phyloP scores from a whole-genome alignment of 2,113 vertebrate genomes.

The Speoplatyrhinus poulsoni region DNA sequence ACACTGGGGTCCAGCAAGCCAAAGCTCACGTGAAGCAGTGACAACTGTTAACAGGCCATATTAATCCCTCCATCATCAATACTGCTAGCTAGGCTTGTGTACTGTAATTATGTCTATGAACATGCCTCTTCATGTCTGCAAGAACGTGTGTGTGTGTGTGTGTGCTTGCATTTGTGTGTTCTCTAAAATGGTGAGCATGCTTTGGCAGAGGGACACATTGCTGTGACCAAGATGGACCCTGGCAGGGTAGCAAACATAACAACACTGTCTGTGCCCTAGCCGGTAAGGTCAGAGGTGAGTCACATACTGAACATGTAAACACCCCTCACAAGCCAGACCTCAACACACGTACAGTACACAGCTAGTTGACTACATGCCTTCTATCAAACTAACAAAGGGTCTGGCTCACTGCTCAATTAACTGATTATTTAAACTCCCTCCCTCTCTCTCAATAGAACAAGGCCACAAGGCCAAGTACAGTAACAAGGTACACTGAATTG shows the following conservation, averaged over 20 bases:
- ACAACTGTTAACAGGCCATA: slow-evolving; percentile 55
- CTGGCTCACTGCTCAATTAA: too few relatives aligned
- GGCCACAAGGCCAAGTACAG: background rate
- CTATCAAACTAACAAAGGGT: too few relatives aligned
- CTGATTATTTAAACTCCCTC: too few relatives aligned
- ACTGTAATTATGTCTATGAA: background rate
- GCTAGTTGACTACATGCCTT: background rate
- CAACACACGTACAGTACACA: background rate
- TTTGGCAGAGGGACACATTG: slow-evolving; percentile 31
- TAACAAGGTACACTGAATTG: background rate
- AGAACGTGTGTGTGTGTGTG: background rate
- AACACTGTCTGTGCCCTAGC: slow-evolving; percentile 15
- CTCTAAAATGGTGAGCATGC: slow-evolving; percentile 14
- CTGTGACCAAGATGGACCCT: slow-evolving; percentile 8
- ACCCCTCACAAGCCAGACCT: background rate
- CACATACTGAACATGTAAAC: slow-evolving; percentile 22
- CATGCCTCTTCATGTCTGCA: background rate
- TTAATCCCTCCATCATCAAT: slow-evolving; percentile 54
- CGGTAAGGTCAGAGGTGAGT: slow-evolving; percentile 33
- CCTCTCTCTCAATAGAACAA: too few relatives aligned
- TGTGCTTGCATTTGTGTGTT: slow-evolving; percentile 16
- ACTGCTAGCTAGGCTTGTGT: slow-evolving; percentile 43
- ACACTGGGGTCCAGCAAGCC: slow-evolving; percentile 46
- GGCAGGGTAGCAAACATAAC: slow-evolving; percentile 7
- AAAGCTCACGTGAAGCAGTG: slow-evolving; percentile 54